Evolutionary conservation across 2,888 invertebrate species (phyloP).

Genomic region (Dendrolimus houi): DNA sequence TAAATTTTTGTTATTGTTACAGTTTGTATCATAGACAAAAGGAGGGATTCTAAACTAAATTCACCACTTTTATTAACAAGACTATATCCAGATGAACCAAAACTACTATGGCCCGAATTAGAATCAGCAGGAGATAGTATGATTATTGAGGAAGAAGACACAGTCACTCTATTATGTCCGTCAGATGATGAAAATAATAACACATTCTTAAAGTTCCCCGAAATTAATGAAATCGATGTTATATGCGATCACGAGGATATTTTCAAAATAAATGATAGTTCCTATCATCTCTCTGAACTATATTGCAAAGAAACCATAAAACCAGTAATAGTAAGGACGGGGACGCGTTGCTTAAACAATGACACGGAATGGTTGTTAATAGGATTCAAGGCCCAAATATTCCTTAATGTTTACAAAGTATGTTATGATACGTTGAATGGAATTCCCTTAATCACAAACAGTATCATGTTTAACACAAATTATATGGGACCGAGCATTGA

Average conservation of each 20-base stretch:
- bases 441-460: constrained; percentile 14
- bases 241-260: constrained; percentile 14
- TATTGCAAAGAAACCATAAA: constrained; percentile 11
- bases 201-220: constrained; percentile 10
- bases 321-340: constrained; percentile 9
- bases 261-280: constrained; percentile 10
- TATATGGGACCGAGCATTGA: constrained; percentile 8
- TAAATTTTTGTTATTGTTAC: constrained; percentile 8
- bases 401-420: constrained; percentile 17
- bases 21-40: constrained; percentile 18
- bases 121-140: constrained; percentile 6
- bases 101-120: constrained; percentile 11
- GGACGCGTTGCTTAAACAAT: constrained; percentile 11
- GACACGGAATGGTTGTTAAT: constrained; percentile 17
- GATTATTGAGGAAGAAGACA: constrained; percentile 5
- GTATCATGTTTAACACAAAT: constrained; percentile 1
- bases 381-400: constrained; percentile 13
- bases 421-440: constrained; percentile 15
- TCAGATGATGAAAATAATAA: constrained; percentile 8
- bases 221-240: constrained; percentile 8
- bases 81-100: background rate
- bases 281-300: constrained; percentile 14
- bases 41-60: constrained; percentile 1
- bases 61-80: constrained; percentile 15
- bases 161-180: constrained; percentile 14